A percentile compares a stretch with the other conserved stretches of the same genome.
phyloP scores from a whole-genome alignment of 2,888 invertebrate species.

The Cotesia congregata region DNA sequence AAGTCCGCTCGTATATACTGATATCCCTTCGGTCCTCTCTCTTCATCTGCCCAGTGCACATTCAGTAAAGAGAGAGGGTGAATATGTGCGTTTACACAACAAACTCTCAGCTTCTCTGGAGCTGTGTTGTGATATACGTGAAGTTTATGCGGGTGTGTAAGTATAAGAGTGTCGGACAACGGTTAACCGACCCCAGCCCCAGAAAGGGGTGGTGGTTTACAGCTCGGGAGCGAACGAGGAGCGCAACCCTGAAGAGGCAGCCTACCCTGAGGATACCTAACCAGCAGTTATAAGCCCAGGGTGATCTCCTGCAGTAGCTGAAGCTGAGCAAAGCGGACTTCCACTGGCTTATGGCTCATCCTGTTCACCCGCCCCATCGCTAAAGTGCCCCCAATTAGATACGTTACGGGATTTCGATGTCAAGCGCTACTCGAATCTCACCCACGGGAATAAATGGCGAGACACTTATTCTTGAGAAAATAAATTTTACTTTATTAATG shows the following conservation, averaged over 20 bases:
- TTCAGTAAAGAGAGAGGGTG: slow-evolving; percentile 9
- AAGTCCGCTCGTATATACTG: slow-evolving; percentile 37
- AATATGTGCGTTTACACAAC: slow-evolving; percentile 35
- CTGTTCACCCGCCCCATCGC: slow-evolving; percentile 58
- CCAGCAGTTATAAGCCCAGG: slow-evolving; percentile 64
- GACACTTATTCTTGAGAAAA: slow-evolving; percentile 24
- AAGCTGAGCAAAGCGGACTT: slow-evolving; percentile 36
- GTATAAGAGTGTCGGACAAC: slow-evolving; percentile 33
- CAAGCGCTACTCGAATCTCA: slow-evolving; percentile 58
- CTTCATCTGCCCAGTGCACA: slow-evolving; percentile 5
- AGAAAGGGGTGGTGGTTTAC: slow-evolving; percentile 25
- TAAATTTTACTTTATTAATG: background rate
- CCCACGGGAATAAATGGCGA: slow-evolving; percentile 53
- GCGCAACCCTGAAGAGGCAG: slow-evolving; percentile 42
- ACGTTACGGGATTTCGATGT: slow-evolving; percentile 69
- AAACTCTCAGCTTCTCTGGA: slow-evolving; percentile 15
- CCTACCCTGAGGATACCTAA: slow-evolving; percentile 36
- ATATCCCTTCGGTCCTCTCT: slow-evolving; percentile 19
- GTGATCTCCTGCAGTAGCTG: slow-evolving; percentile 62
- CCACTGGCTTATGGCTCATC: slow-evolving; percentile 61
- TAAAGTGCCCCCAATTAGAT: slow-evolving; percentile 69
- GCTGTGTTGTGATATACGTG: slow-evolving; percentile 25
- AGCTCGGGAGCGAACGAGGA: slow-evolving; percentile 32
- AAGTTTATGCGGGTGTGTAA: slow-evolving; percentile 7
- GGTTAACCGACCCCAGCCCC: slow-evolving; percentile 39